Evolutionary conservation across 1,140 invertebrate species (phyloP).

Genomic region (Dendrolimus kikuchii): DNA sequence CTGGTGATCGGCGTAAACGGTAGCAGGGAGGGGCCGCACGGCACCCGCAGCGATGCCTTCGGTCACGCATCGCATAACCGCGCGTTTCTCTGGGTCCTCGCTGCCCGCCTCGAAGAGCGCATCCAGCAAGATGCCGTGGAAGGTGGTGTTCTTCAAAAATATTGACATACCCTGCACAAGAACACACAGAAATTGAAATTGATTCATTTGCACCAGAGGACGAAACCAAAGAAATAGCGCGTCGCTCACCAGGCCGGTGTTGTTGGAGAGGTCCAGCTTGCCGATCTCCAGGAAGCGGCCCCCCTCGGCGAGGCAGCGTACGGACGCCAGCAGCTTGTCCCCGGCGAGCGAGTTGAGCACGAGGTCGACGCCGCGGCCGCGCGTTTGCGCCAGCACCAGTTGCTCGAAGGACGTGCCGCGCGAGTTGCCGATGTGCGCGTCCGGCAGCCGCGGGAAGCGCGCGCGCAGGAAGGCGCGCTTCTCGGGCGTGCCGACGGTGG

Average conservation of each 20-base stretch:
- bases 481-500: constrained; percentile 89
- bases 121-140: constrained; percentile 97
- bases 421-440: constrained; percentile 92
- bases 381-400: constrained; percentile 83
- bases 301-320: constrained; percentile 90
- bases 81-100: constrained; percentile 79
- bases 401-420: constrained; percentile 93
- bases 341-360: constrained; percentile 95
- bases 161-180: constrained; percentile 85
- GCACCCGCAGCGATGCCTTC: constrained; percentile 90
- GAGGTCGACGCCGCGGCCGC: constrained; percentile 91
- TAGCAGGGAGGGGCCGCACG: constrained; percentile 86
- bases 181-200: too few species aligned
- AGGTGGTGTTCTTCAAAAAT: constrained; percentile 95
- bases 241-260: constrained; percentile 77
- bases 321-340: constrained; percentile 93
- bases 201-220: too few species aligned
- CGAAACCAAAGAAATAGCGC: too few species aligned
- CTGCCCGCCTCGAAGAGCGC: constrained; percentile 84
- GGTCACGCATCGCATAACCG: constrained; percentile 81
- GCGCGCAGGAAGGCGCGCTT: constrained; percentile 92
- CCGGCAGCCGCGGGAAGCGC: constrained; percentile 85
- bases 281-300: constrained; percentile 97
- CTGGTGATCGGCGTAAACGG: constrained; percentile 87
- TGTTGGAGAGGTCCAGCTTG: constrained; percentile 96